Conservation (phyloP, 2,113 vertebrate genomes). For the Gadus chalcogrammus region DNA sequence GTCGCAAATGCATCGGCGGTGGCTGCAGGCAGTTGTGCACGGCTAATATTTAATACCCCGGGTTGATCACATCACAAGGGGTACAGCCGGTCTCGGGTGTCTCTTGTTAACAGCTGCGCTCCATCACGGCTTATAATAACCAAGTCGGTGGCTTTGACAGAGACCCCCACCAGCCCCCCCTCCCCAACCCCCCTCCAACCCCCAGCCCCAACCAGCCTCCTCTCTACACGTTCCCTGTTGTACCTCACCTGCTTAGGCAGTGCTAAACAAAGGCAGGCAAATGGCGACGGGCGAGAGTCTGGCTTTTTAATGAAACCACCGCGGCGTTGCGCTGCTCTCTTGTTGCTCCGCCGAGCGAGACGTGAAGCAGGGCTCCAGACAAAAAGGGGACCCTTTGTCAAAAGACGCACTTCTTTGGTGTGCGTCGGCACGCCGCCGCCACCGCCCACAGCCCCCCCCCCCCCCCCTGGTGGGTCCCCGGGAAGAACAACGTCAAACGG, state of each 20-base stretch:
- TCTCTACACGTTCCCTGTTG: conserved; percentile 8
- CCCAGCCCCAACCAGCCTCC: no score
- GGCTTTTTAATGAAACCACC: conserved; percentile 55
- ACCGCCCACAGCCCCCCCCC: not conserved
- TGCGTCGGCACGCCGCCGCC: not conserved
- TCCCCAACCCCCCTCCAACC: no score
- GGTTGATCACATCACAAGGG: conserved; percentile 13
- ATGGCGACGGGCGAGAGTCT: conserved; percentile 29
- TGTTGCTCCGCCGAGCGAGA: conserved; percentile 24
- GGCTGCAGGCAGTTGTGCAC: no score
- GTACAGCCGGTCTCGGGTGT: conserved; percentile 31
- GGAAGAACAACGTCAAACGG: not conserved
- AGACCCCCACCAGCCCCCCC: not conserved
- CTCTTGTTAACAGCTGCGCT: conserved; percentile 32
- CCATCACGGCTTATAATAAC: conserved; percentile 43
- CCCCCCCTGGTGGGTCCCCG: not conserved
- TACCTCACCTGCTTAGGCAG: conserved; percentile 34
- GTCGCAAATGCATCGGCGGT: no score
- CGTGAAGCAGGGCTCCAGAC: no score
- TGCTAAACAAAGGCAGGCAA: conserved; percentile 45
- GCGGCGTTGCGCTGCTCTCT: conserved; percentile 35
- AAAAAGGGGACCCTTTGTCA: no score
- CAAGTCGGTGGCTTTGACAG: conserved; percentile 38
- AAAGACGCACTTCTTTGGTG: no score
- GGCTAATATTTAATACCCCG: no score